phyloP scores from a whole-genome alignment of 2,797 vertebrate genomes.

The Clarias fuscus region DNA sequence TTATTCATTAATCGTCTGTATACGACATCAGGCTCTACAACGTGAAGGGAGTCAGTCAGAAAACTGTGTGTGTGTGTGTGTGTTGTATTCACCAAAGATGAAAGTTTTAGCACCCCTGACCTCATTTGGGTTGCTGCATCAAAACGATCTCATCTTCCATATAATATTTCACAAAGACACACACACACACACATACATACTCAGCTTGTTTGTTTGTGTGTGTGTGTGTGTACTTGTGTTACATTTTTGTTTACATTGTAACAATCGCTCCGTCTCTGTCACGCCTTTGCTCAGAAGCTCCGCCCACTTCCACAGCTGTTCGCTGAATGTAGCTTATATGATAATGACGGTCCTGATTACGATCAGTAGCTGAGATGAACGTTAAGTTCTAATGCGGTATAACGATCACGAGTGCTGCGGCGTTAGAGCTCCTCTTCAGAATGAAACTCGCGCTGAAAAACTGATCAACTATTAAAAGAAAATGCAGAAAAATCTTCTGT shows the following conservation, averaged over 20 bases:
- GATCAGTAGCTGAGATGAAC: background rate
- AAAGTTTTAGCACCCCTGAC: background rate
- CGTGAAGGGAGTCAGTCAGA: background rate
- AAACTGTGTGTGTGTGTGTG: background rate
- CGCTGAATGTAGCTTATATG: background rate
- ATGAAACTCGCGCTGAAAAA: too few species aligned
- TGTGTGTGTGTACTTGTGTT: background rate
- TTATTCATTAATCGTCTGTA: too few species aligned
- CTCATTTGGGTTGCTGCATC: background rate
- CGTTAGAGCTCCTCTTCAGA: too few species aligned
- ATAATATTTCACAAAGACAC: background rate
- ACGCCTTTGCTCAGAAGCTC: conserved; percentile 1
- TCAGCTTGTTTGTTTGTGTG: background rate
- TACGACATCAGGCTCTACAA: too few species aligned
- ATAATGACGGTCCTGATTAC: background rate
- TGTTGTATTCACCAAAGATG: background rate
- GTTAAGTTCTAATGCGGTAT: background rate
- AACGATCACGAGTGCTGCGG: too few species aligned
- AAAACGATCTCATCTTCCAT: too few species aligned
- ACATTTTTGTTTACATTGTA: background rate
- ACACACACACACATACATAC: background rate
- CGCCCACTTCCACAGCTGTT: background rate
- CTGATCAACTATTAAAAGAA: background rate
- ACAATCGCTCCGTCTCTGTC: background rate
- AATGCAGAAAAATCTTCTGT: background rate